phyloP scores from a whole-genome alignment of 1,140 invertebrate genomes.

The Sarcophaga bullata region DNA sequence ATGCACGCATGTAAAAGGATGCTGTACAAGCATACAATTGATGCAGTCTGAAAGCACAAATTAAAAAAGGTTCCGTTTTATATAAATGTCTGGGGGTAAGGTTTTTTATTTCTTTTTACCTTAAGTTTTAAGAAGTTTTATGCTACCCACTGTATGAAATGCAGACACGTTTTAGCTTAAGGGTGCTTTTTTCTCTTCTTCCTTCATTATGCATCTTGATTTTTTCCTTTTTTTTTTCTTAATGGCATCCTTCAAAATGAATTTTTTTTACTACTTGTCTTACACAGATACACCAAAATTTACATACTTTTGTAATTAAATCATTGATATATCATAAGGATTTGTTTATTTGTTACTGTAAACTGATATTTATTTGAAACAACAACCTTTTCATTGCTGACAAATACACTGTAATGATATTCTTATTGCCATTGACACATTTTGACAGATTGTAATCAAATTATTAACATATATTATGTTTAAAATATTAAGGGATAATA shows the following conservation, averaged over 20 bases:
- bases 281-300: background rate
- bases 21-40: background rate
- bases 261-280: background rate
- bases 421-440: slow-evolving; percentile 25
- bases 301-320: slow-evolving; percentile 11
- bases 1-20: background rate
- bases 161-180: background rate
- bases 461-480: slow-evolving; percentile 13
- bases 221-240: background rate
- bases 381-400: background rate
- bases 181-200: background rate
- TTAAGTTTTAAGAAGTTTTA: too few relatives aligned
- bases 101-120: too few relatives aligned
- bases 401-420: background rate
- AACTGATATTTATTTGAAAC: background rate
- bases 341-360: slow-evolving; percentile 5
- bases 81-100: background rate
- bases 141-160: too few relatives aligned
- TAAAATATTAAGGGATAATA: background rate
- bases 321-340: background rate
- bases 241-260: background rate
- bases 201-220: background rate
- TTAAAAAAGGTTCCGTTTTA: background rate
- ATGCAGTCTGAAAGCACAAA: background rate
- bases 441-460: slow-evolving; percentile 24